Percentiles rank a stretch among this genome's conserved stretches.
phyloP scores from a whole-genome alignment of 2,888 invertebrate species.

The Dryobota labecula region DNA sequence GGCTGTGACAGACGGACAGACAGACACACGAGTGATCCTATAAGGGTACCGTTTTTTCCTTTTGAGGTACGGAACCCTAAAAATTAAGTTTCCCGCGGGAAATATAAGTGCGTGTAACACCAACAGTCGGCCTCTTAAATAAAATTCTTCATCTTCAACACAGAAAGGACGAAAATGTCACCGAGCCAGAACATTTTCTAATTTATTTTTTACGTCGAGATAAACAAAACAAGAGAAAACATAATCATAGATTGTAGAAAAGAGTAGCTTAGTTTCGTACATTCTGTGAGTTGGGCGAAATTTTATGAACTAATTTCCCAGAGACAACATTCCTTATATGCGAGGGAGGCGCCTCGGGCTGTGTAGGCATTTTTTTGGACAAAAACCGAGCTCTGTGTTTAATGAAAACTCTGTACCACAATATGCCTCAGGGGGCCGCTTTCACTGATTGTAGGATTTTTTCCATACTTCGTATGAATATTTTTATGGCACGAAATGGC shows the following conservation, averaged over 20 bases:
- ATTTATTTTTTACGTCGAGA: constrained; percentile 59
- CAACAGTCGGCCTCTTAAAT: constrained; percentile 37
- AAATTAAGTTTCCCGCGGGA: constrained; percentile 36
- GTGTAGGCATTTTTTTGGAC: constrained; percentile 84
- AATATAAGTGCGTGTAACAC: constrained; percentile 47
- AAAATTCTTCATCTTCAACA: constrained; percentile 49
- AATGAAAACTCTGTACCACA: constrained; percentile 89
- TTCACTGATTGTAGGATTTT: constrained; percentile 86
- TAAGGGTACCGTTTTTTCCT: too few relatives aligned
- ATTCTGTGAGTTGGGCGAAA: constrained; percentile 77
- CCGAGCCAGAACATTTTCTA: constrained; percentile 47
- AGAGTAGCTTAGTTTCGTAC: constrained; percentile 69
- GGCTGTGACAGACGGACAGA: too few relatives aligned
- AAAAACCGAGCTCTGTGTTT: constrained; percentile 85
- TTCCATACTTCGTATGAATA: constrained; percentile 84
- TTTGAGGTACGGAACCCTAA: too few relatives aligned
- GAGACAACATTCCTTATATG: constrained; percentile 88
- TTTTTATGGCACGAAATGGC: constrained; percentile 75
- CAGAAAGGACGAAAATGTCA: constrained; percentile 48
- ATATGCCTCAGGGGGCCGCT: constrained; percentile 86
- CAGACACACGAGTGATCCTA: too few relatives aligned
- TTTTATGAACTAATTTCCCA: constrained; percentile 89
- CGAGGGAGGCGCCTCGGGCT: constrained; percentile 82
- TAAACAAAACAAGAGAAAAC: constrained; percentile 64
- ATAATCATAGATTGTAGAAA: constrained; percentile 70